A percentile compares a stretch with the other conserved stretches of the same genome.
These are phyloP conservation scores for Micropoecilia bifurca DNA, from an alignment of 2,797 vertebrate genomes.

Conservation along the genomic window DNA sequence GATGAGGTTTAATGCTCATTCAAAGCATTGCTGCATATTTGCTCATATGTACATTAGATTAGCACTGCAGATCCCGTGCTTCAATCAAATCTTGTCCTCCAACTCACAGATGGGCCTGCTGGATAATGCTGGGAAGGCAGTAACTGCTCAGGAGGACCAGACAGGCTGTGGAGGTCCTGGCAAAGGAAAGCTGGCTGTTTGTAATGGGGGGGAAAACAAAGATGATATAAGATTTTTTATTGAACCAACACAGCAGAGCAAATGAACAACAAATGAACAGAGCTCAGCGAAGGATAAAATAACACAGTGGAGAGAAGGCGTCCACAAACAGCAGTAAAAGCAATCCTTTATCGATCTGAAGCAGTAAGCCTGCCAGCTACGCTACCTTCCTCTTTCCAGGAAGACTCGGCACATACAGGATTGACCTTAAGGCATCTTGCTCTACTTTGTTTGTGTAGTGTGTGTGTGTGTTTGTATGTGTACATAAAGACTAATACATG, in stretches of 20 bases:
- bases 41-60: conserved; percentile 53
- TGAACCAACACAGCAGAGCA: conserved; percentile 76
- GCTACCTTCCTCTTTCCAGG: conserved; percentile 75
- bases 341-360: conserved; percentile 77
- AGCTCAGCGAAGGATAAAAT: conserved; percentile 76
- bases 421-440: conserved; percentile 63
- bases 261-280: conserved; percentile 79
- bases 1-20: conserved; percentile 3
- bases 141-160: conserved; percentile 56
- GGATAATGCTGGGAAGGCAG: conserved; percentile 64
- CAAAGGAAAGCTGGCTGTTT: conserved; percentile 58
- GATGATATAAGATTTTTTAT: conserved; percentile 78
- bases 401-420: conserved; percentile 72
- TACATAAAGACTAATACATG: conserved; percentile 16
- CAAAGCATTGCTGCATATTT: conserved; percentile 25
- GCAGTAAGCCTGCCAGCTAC: conserved; percentile 75
- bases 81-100: conserved; percentile 62
- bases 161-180: conserved; percentile 64
- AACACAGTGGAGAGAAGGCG: conserved; percentile 76
- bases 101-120: conserved; percentile 64
- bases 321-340: conserved; percentile 77
- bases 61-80: conserved; percentile 56
- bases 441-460: conserved; percentile 39
- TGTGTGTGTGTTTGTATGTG: conserved; percentile 23
- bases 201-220: conserved; percentile 65